Percentiles rank a stretch among this genome's conserved stretches.
These are phyloP conservation scores for Nyctibius bracteatus DNA, from an alignment of 2,113 vertebrate genomes.

Conservation along the genomic window DNA sequence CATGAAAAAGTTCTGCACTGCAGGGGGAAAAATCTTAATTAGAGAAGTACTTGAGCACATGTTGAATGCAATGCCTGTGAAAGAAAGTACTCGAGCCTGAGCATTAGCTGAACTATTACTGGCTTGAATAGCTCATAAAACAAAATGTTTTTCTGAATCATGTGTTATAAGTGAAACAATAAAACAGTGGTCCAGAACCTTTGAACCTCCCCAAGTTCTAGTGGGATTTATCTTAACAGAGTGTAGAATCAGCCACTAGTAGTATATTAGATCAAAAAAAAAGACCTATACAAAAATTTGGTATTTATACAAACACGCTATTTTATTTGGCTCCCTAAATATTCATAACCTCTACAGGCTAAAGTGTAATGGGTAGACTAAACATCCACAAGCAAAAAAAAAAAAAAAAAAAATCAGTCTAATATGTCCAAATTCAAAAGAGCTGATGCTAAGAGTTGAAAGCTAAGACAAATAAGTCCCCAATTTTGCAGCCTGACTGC, in stretches of 20 bases:
- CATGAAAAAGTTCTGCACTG: not conserved
- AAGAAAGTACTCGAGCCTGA: rapidly evolving
- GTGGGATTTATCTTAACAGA: not conserved
- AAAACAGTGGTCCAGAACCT: not conserved
- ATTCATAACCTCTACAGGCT: not conserved
- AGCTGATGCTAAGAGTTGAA: not conserved
- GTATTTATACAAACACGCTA: not conserved
- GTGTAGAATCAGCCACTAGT: not conserved
- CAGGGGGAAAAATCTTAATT: not conserved
- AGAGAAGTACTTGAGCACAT: not conserved
- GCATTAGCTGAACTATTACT: not conserved
- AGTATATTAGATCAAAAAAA: not conserved
- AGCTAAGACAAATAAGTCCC: not conserved
- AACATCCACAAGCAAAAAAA: not conserved
- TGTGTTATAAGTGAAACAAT: not conserved
- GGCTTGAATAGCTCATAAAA: not conserved
- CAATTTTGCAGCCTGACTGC: not conserved
- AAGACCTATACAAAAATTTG: not conserved
- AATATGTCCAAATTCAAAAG: not conserved
- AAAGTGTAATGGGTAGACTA: not conserved
- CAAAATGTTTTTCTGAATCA: not conserved
- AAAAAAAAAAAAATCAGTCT: too few relatives aligned
- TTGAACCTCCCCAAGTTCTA: not conserved
- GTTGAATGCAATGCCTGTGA: not conserved
- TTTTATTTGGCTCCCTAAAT: not conserved